Conservation (phyloP, 1,140 invertebrate genomes). For the Brachystomella parvula region DNA sequence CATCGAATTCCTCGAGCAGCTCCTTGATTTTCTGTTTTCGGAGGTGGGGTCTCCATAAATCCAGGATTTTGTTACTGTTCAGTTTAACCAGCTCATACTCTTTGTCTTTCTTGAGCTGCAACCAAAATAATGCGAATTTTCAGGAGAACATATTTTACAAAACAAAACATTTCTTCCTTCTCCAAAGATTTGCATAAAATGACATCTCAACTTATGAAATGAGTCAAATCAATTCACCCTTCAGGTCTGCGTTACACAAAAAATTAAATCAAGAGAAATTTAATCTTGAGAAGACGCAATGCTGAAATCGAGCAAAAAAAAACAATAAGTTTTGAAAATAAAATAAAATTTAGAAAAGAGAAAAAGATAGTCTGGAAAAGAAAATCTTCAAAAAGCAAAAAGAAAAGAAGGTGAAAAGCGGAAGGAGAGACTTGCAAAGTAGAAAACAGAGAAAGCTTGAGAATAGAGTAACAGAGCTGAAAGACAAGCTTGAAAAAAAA, state of each 20-base stretch:
- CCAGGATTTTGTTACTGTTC: conserved; percentile 35
- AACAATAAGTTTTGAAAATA: no score
- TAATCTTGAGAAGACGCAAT: conserved; percentile 4
- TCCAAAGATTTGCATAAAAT: conserved; percentile 5
- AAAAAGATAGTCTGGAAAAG: no score
- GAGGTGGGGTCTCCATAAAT: conserved; percentile 35
- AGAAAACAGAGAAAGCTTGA: no score
- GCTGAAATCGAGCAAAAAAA: no score
- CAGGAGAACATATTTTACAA: neutral
- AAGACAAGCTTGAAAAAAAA: no score
- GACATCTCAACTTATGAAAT: neutral
- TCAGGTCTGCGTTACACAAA: neutral
- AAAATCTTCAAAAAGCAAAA: no score
- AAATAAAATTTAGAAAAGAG: no score
- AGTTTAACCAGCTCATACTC: conserved; percentile 34
- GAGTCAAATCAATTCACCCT: conserved; percentile 9
- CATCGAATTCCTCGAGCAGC: conserved; percentile 33
- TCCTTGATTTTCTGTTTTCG: conserved; percentile 34
- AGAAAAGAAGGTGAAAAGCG: no score
- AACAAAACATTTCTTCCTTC: neutral
- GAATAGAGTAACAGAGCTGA: no score
- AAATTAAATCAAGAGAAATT: neutral
- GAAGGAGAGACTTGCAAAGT: no score
- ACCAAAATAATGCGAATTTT: neutral
- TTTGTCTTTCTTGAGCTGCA: conserved; percentile 36